Conservation (phyloP, 2,888 invertebrate species). For the Amphipoea lucens region DNA sequence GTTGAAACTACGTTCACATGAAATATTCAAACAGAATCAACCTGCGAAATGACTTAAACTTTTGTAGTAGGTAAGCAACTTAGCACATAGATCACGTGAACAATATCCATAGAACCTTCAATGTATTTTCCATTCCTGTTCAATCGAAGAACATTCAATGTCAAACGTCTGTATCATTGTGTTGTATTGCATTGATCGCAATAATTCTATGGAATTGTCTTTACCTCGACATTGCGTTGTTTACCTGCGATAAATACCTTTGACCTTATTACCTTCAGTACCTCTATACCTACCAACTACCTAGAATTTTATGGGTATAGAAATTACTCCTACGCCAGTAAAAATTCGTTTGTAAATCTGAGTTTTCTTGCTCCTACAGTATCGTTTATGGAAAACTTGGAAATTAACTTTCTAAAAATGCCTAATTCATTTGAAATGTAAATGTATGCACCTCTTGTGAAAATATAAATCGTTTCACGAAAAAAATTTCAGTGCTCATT, state of each 20-base stretch:
- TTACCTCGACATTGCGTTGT: conserved; percentile 42
- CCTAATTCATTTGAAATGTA: background rate
- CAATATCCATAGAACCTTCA: conserved; percentile 2
- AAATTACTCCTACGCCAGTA: too few species aligned
- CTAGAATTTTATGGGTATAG: background rate
- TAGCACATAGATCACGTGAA: background rate
- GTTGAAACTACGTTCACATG: background rate
- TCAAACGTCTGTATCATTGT: conserved; percentile 8
- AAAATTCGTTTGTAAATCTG: background rate
- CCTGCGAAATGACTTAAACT: background rate
- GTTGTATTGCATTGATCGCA: background rate
- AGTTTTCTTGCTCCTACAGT: background rate
- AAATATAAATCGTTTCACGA: background rate
- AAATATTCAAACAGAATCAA: background rate
- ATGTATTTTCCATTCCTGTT: conserved; percentile 7
- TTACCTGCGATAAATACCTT: conserved; percentile 28
- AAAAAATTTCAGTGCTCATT: background rate
- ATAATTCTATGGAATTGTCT: conserved; percentile 24
- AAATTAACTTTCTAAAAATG: background rate
- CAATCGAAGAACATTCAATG: conserved; percentile 43
- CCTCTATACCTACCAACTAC: background rate
- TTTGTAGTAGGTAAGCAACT: too few species aligned
- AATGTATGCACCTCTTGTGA: background rate
- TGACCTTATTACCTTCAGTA: conserved; percentile 43
- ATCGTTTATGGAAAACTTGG: background rate